Conservation (phyloP, 1,140 invertebrate genomes). For the Alviniconcha marisindica region DNA sequence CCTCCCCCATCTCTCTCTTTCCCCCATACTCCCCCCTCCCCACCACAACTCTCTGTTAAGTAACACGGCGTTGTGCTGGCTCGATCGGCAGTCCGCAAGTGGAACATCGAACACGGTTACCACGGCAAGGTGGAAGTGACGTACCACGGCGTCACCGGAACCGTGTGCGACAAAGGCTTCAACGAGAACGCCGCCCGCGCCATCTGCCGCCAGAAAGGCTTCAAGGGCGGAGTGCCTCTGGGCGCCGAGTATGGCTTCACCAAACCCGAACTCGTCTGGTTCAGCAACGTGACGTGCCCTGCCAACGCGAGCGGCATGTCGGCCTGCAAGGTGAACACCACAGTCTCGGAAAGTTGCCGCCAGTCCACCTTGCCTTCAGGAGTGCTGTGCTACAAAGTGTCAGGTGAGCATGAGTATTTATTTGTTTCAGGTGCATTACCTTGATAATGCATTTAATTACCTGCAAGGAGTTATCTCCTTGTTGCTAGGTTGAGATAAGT, state of each 20-base stretch:
- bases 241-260: conserved; percentile 37
- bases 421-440: no score
- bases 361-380: conserved; percentile 58
- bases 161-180: conserved; percentile 61
- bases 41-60: no score
- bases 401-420: no score
- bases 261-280: conserved; percentile 52
- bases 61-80: no score
- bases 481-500: no score
- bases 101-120: conserved; percentile 46
- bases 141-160: conserved; percentile 56
- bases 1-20: no score
- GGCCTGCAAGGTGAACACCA: conserved; percentile 49
- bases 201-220: conserved; percentile 55
- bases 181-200: conserved; percentile 59
- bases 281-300: conserved; percentile 52
- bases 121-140: conserved; percentile 57
- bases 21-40: no score
- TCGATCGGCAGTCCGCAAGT: no score
- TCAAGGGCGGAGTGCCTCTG: conserved; percentile 54
- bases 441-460: no score
- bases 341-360: conserved; percentile 51
- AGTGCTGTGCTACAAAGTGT: conserved; percentile 61
- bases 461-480: no score
- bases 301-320: conserved; percentile 45